These are phyloP conservation scores for Malurus splendens DNA, from an alignment of 2,797 vertebrate species.

Conservation along the genomic window DNA sequence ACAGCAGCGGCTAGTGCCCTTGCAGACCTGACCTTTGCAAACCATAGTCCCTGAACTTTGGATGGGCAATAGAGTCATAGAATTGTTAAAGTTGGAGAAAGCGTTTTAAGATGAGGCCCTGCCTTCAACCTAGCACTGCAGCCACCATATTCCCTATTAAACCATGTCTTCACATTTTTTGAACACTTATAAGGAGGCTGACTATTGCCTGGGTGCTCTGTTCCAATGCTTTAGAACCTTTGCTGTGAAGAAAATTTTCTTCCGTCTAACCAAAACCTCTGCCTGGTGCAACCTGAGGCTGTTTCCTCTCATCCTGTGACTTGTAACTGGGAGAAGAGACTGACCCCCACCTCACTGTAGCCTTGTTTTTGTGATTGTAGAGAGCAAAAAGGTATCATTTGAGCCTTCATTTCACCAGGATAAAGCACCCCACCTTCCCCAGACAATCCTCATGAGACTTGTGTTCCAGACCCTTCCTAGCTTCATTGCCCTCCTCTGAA, in stretches of 20 bases:
- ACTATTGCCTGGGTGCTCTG: background rate
- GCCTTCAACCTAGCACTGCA: background rate
- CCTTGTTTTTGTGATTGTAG: background rate
- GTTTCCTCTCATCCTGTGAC: background rate
- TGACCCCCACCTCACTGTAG: background rate
- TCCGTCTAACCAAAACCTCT: background rate
- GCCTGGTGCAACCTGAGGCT: background rate
- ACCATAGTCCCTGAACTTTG: background rate
- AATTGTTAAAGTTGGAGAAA: background rate
- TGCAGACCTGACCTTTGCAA: background rate
- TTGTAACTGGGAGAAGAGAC: background rate
- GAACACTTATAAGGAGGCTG: background rate
- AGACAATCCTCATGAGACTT: background rate
- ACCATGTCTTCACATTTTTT: background rate
- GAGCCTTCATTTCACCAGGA: background rate
- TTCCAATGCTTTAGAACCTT: background rate
- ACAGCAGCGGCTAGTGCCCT: background rate
- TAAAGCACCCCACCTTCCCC: no score
- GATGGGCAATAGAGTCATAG: fast-evolving
- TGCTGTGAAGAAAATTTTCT: background rate
- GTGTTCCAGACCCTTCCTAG: background rate
- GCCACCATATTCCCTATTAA: fast-evolving
- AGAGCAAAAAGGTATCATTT: background rate
- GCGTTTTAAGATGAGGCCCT: background rate
- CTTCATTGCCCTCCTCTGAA: background rate